Conservation (phyloP, 2,888 invertebrate genomes). For the Mycogona germanica region DNA sequence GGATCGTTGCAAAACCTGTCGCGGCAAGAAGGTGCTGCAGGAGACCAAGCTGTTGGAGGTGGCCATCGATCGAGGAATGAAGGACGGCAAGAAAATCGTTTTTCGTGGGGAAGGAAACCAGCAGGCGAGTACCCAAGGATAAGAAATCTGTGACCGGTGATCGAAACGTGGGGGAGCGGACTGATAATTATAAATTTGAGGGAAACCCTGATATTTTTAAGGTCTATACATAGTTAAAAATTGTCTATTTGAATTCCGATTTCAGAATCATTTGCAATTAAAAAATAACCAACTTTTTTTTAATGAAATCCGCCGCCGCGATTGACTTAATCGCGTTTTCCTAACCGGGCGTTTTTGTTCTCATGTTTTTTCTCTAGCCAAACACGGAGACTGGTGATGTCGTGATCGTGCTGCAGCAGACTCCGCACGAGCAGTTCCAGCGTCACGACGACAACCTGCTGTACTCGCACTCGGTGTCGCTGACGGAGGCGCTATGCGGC, state of each 20-base stretch:
- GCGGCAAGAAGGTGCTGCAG: slow-evolving; percentile 68
- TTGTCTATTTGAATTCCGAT: slow-evolving; percentile 10
- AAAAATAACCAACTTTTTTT: too few relatives aligned
- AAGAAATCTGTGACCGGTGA: too few relatives aligned
- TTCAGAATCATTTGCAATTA: not conserved
- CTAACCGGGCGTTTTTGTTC: not conserved
- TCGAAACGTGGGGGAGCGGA: not conserved
- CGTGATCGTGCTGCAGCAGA: slow-evolving; percentile 69
- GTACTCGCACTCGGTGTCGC: slow-evolving; percentile 57
- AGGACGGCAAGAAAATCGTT: slow-evolving; percentile 68
- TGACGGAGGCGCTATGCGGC: slow-evolving; percentile 86
- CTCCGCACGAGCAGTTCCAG: slow-evolving; percentile 64
- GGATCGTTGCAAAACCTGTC: slow-evolving; percentile 68
- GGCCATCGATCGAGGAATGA: slow-evolving; percentile 79
- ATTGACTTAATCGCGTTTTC: too few relatives aligned
- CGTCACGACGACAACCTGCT: slow-evolving; percentile 51
- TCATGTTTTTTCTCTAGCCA: slow-evolving; percentile 42
- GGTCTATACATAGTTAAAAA: not conserved
- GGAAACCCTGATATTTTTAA: not conserved
- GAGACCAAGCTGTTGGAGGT: slow-evolving; percentile 77
- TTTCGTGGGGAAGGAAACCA: slow-evolving; percentile 87
- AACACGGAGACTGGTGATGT: slow-evolving; percentile 79
- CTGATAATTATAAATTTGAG: not conserved
- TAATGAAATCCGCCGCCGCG: too few relatives aligned
- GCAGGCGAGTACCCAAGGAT: slow-evolving; percentile 41